A percentile compares a stretch with the other conserved stretches of the same genome.
phyloP scores from a whole-genome alignment of 2,888 invertebrate species.

The Tipula lateralis region DNA sequence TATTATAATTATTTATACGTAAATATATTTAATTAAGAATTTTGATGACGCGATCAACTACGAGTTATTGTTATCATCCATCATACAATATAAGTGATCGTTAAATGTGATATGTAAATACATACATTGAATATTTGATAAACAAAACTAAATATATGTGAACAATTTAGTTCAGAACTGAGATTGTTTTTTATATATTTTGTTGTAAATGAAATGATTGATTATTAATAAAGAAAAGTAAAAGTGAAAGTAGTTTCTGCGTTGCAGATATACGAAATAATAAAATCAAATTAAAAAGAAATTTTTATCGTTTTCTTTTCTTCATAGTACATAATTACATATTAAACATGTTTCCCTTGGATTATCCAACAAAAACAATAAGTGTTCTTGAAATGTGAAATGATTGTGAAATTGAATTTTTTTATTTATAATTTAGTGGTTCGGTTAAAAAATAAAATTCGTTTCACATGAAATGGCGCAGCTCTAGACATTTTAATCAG shows the following conservation, averaged over 20 bases:
- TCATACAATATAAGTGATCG: not conserved
- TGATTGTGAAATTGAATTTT: not conserved
- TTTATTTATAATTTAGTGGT: constrained; percentile 1
- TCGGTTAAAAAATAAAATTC: not conserved
- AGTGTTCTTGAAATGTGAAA: constrained; percentile 19
- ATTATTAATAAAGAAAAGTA: not conserved
- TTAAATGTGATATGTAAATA: not conserved
- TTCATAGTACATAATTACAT: not conserved
- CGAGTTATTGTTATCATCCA: not conserved
- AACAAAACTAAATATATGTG: not conserved
- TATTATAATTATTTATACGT: no score
- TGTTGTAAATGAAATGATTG: not conserved
- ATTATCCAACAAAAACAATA: not conserved
- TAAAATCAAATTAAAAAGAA: constrained; percentile 11
- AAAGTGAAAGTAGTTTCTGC: not conserved
- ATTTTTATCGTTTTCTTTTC: not conserved
- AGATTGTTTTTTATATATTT: not conserved
- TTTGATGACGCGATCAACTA: not conserved
- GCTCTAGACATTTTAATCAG: not conserved
- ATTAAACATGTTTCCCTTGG: not conserved
- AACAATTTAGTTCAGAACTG: not conserved
- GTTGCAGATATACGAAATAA: not conserved
- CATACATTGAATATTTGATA: no score
- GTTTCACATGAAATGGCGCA: not conserved
- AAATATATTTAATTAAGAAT: not conserved